These are phyloP conservation scores for Netelia inedita DNA, from an alignment of 2,888 invertebrate genomes.

Conservation along the genomic window DNA sequence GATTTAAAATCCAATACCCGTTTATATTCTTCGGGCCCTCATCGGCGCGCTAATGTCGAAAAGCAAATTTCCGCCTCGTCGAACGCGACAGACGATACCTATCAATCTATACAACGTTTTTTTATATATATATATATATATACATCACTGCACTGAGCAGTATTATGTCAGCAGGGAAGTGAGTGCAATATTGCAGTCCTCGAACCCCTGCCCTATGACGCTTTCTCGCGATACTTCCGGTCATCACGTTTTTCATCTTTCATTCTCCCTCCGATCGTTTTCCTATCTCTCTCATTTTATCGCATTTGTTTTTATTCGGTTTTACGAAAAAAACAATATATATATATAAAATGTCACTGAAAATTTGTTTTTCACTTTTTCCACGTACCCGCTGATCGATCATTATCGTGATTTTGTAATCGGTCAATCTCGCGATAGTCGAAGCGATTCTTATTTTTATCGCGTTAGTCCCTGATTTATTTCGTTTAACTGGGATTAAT, in stretches of 20 bases:
- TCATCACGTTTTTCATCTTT: slow-evolving; percentile 42
- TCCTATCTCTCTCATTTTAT: slow-evolving; percentile 9
- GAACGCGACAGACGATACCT: slow-evolving; percentile 38
- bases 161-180: slow-evolving; percentile 26
- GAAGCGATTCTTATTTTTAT: background rate
- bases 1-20: slow-evolving; percentile 68
- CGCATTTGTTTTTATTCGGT: background rate
- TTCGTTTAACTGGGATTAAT: background rate
- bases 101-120: slow-evolving; percentile 16
- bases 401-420: no score
- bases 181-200: slow-evolving; percentile 45
- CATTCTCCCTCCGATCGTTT: slow-evolving; percentile 10
- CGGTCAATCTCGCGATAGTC: no score
- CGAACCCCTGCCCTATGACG: slow-evolving; percentile 17
- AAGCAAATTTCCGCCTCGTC: slow-evolving; percentile 69
- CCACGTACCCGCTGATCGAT: no score
- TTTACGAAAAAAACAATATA: no score
- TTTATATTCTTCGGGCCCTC: slow-evolving; percentile 34
- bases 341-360: no score
- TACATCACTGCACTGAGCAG: background rate
- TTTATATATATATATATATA: background rate
- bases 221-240: slow-evolving; percentile 49
- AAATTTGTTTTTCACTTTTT: no score
- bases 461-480: background rate
- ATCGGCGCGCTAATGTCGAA: slow-evolving; percentile 57